phyloP scores from a whole-genome alignment of 2,797 vertebrate species.

The Coregonus suidteri region DNA sequence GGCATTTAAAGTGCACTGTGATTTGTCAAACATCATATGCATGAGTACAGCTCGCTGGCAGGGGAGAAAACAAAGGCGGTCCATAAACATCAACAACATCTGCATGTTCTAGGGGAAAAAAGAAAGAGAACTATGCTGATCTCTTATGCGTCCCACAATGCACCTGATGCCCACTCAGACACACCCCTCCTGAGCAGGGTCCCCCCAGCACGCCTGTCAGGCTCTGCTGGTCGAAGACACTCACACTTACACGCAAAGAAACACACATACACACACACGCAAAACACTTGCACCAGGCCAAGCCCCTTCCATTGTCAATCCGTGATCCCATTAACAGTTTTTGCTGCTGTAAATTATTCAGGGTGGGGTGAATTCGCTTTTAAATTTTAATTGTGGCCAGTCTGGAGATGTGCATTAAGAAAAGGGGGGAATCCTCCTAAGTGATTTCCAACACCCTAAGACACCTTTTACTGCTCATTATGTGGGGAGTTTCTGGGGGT shows the following conservation, averaged over 20 bases:
- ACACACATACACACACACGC: not conserved
- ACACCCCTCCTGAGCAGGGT: not conserved
- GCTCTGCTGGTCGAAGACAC: not conserved
- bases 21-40: constrained; percentile 58
- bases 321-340: constrained; percentile 49
- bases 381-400: constrained; percentile 78
- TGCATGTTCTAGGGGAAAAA: constrained; percentile 32
- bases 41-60: constrained; percentile 48
- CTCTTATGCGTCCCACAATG: constrained; percentile 23
- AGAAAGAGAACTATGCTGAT: constrained; percentile 31
- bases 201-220: not conserved
- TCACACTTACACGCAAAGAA: not conserved
- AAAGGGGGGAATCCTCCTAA: constrained; percentile 51
- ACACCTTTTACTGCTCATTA: constrained; percentile 62
- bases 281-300: not conserved
- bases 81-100: constrained; percentile 39
- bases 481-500: constrained; percentile 16
- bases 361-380: constrained; percentile 67
- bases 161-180: constrained; percentile 25
- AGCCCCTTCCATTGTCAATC: constrained; percentile 4
- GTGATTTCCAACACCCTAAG: constrained; percentile 63
- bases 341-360: constrained; percentile 75
- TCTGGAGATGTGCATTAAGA: constrained; percentile 73
- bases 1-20: constrained; percentile 45
- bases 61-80: constrained; percentile 50